phyloP scores from a whole-genome alignment of 2,113 vertebrate species.

The Megalops atlanticus region DNA sequence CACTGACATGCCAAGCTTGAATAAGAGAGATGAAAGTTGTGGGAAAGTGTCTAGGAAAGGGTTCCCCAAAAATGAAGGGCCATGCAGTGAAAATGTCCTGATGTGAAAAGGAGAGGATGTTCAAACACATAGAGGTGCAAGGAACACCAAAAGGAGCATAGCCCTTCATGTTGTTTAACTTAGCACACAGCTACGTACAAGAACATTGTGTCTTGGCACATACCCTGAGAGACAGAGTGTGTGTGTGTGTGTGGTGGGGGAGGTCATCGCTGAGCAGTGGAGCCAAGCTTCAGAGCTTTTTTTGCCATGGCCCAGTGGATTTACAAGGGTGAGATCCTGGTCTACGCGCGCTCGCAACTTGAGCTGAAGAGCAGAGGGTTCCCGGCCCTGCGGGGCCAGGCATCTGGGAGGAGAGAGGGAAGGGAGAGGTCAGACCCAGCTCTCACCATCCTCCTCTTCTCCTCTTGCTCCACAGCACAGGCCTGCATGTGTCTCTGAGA shows the following conservation, averaged over 20 bases:
- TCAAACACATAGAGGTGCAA: no score
- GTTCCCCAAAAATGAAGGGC: no score
- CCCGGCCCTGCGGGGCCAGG: not conserved
- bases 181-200: no score
- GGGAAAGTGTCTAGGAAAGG: no score
- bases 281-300: conserved; percentile 61
- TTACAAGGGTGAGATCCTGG: conserved; percentile 63
- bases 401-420: not conserved
- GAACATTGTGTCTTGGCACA: no score
- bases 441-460: not conserved
- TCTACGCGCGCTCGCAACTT: not conserved
- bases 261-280: conserved; percentile 58
- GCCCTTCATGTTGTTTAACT: no score
- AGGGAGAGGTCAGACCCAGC: conserved; percentile 15
- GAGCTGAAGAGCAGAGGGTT: not conserved
- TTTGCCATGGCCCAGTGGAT: conserved; percentile 43
- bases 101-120: no score
- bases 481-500: conserved; percentile 60
- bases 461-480: conserved; percentile 49
- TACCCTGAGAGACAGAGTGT: no score
- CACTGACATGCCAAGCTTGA: not conserved
- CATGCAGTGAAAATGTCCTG: no score
- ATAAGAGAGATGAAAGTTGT: not conserved
- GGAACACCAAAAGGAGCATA: no score
- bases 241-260: no score